Evolutionary conservation across 2,113 vertebrate genomes (phyloP).

Genomic region (Riparia riparia): DNA sequence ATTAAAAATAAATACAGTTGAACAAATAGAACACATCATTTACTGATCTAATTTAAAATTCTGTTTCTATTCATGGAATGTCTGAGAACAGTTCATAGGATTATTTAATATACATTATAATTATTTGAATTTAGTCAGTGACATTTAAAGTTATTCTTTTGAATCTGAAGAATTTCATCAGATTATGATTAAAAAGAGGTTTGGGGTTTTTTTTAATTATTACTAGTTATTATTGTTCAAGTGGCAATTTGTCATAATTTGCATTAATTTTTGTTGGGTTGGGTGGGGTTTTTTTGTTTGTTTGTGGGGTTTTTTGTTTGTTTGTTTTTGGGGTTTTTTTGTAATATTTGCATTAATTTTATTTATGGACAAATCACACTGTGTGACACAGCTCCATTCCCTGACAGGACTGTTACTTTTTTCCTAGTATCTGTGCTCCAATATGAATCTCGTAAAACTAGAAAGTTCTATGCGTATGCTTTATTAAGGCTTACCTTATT

Average conservation of each 20-base stretch:
- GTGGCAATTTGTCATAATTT: no score
- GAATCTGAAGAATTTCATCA: slow-evolving; percentile 8
- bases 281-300: no score
- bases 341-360: neutral
- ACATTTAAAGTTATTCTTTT: neutral
- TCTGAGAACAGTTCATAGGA: neutral
- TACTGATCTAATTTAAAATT: neutral
- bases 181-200: neutral
- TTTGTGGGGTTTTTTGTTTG: no score
- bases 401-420: neutral
- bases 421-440: neutral
- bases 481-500: neutral
- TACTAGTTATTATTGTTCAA: neutral
- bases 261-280: no score
- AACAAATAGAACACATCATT: neutral
- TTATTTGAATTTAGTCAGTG: neutral
- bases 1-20: neutral
- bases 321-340: no score
- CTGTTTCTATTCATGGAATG: neutral
- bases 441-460: neutral
- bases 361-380: neutral
- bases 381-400: neutral
- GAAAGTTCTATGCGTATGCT: neutral
- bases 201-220: slow-evolving; percentile 5
- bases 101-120: neutral